Percentiles rank a stretch among this genome's conserved stretches.
phyloP scores from a whole-genome alignment of 2,888 invertebrate species.

The Cosmia pyralina region DNA sequence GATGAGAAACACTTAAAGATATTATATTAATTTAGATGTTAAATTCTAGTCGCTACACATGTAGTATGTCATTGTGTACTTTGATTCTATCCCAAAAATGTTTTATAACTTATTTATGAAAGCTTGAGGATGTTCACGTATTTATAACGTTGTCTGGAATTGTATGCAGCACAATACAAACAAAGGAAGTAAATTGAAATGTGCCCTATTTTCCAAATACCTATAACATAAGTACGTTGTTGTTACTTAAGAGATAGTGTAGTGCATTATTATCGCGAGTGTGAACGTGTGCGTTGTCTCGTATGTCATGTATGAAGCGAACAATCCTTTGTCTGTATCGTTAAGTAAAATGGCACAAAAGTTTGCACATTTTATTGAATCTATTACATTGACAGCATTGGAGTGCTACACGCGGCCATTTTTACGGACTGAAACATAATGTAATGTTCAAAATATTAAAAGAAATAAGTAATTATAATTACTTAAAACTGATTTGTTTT shows the following conservation, averaged over 20 bases:
- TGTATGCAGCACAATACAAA: slow-evolving; percentile 52
- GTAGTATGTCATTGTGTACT: slow-evolving; percentile 19
- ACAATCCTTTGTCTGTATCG: slow-evolving; percentile 62
- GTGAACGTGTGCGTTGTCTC: slow-evolving; percentile 48
- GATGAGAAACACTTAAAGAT: slow-evolving; percentile 34
- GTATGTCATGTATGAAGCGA: slow-evolving; percentile 37
- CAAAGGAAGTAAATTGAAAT: slow-evolving; percentile 58
- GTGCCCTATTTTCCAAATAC: slow-evolving; percentile 56
- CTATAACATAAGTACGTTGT: slow-evolving; percentile 50
- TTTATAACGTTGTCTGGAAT: slow-evolving; percentile 50
- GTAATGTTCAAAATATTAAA: slow-evolving; percentile 66
- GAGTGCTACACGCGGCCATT: slow-evolving; percentile 64
- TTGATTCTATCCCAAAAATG: slow-evolving; percentile 50
- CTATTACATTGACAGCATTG: slow-evolving; percentile 63
- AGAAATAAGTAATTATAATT: slow-evolving; percentile 58
- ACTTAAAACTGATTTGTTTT: slow-evolving; percentile 62
- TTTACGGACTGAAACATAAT: slow-evolving; percentile 66
- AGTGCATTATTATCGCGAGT: slow-evolving; percentile 61
- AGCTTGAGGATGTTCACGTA: slow-evolving; percentile 60
- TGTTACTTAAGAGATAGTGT: slow-evolving; percentile 58
- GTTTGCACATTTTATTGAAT: slow-evolving; percentile 65
- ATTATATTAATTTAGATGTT: slow-evolving; percentile 50
- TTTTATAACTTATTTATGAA: slow-evolving; percentile 39
- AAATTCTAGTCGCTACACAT: slow-evolving; percentile 58
- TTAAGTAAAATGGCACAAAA: slow-evolving; percentile 54